phyloP scores from a whole-genome alignment of 2,113 vertebrate genomes.

The Phrynosoma blainvillii region DNA sequence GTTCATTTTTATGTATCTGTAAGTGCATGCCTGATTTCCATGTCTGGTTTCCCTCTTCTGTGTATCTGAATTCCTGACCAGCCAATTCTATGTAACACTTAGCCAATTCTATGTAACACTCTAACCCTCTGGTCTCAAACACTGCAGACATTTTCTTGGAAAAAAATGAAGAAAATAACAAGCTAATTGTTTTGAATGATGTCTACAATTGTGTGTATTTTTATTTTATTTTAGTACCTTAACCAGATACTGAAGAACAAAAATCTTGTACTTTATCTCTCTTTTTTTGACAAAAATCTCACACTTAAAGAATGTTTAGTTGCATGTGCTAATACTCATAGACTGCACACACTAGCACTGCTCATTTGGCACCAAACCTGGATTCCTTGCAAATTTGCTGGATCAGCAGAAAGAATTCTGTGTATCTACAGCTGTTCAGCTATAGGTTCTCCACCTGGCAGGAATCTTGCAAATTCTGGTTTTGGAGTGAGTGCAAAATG shows the following conservation, averaged over 20 bases:
- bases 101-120: not conserved
- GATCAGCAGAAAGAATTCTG: too few species aligned
- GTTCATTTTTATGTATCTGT: not conserved
- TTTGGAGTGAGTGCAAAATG: too few species aligned
- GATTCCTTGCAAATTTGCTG: too few species aligned
- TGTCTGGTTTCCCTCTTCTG: not conserved
- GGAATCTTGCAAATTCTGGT: too few species aligned
- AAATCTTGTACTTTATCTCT: not conserved
- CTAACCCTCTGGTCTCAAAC: not conserved
- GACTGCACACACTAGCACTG: too few species aligned
- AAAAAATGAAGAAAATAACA: too few species aligned
- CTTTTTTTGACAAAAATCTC: too few species aligned
- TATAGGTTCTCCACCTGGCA: too few species aligned
- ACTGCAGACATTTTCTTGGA: not conserved
- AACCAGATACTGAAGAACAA: not conserved
- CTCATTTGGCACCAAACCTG: too few species aligned
- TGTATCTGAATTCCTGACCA: not conserved
- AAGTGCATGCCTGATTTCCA: not conserved
- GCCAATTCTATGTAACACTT: not conserved
- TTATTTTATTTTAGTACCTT: not conserved
- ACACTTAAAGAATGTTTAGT: too few species aligned
- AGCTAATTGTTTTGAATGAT: conserved; percentile 18
- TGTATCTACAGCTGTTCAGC: too few species aligned
- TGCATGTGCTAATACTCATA: too few species aligned
- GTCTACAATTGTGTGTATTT: not conserved